Conservation (phyloP, 1,140 invertebrate genomes). For the Hypothenemus hampei region DNA sequence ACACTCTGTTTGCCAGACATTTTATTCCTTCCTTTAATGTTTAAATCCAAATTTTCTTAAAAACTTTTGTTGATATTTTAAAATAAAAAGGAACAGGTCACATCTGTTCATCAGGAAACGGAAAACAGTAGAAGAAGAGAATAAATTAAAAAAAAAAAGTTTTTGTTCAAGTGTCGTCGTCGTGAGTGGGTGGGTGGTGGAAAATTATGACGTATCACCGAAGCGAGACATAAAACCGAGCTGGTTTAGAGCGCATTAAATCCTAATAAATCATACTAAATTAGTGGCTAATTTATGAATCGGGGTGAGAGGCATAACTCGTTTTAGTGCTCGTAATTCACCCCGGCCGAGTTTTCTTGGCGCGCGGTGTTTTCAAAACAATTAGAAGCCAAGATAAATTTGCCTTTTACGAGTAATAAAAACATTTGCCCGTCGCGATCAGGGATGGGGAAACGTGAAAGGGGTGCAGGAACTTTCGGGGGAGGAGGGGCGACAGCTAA, state of each 20-base stretch:
- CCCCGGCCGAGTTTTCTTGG: slow-evolving; percentile 26
- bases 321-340: slow-evolving; percentile 29
- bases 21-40: too few species aligned
- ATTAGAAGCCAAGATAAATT: slow-evolving; percentile 26
- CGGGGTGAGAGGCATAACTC: slow-evolving; percentile 26
- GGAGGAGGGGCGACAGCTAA: too few species aligned
- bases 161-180: too few species aligned
- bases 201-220: slow-evolving; percentile 34
- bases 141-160: too few species aligned
- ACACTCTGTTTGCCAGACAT: too few species aligned
- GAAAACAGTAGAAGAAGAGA: too few species aligned
- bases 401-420: slow-evolving; percentile 25
- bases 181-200: too few species aligned
- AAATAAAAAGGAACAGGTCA: too few species aligned
- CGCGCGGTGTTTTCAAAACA: slow-evolving; percentile 28
- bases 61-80: too few species aligned
- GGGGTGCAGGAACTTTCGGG: too few species aligned
- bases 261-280: slow-evolving; percentile 34
- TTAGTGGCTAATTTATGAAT: slow-evolving; percentile 31
- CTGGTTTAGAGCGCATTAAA: slow-evolving; percentile 32
- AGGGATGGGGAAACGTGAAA: background rate
- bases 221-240: slow-evolving; percentile 30
- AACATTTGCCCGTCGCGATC: background rate
- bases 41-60: too few species aligned
- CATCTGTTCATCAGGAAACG: too few species aligned